phyloP scores from a whole-genome alignment of 2,888 invertebrate species.

The Pammene aurita region DNA sequence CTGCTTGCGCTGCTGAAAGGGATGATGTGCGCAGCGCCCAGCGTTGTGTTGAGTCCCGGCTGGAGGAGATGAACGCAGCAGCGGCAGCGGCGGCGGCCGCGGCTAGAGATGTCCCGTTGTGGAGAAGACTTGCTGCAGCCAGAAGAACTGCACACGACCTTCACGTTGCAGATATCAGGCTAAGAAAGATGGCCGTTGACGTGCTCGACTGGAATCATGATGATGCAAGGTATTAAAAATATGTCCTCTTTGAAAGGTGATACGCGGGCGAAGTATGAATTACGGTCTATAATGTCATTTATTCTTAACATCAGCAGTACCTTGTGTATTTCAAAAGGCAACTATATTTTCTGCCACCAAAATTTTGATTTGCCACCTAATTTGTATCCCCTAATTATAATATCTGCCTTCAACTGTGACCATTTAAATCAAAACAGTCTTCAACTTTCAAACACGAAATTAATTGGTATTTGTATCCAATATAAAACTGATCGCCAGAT shows the following conservation, averaged over 20 bases:
- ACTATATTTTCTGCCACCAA: no score
- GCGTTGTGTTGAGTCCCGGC: slow-evolving; percentile 95
- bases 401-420: no score
- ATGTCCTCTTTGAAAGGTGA: not conserved
- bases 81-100: slow-evolving; percentile 96
- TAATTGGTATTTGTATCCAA: no score
- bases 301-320: not conserved
- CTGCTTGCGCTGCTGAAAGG: slow-evolving; percentile 91
- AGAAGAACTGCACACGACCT: slow-evolving; percentile 91
- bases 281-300: not conserved
- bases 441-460: no score
- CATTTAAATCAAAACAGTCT: no score
- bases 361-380: no score
- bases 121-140: slow-evolving; percentile 93
- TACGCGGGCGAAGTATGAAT: not conserved
- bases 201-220: slow-evolving; percentile 97
- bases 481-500: no score
- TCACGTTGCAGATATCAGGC: slow-evolving; percentile 94
- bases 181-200: slow-evolving; percentile 96
- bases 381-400: no score
- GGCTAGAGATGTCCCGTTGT: slow-evolving; percentile 92
- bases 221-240: slow-evolving; percentile 85
- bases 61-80: slow-evolving; percentile 97
- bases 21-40: slow-evolving; percentile 94
- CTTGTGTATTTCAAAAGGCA: no score